Evolutionary conservation across 2,113 vertebrate genomes (phyloP).

Genomic region (Ginglymostoma cirratum): DNA sequence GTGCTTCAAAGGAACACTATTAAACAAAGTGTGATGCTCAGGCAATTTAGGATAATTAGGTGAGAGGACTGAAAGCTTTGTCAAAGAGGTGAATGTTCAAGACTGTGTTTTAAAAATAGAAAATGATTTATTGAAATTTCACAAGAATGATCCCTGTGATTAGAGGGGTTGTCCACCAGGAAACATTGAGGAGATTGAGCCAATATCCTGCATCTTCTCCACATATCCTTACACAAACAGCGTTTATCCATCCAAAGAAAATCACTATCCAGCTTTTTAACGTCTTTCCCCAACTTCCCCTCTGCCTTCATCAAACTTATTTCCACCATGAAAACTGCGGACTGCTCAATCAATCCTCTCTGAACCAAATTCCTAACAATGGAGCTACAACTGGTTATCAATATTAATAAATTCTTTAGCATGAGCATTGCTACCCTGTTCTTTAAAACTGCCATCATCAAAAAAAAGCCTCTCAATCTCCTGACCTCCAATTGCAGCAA

Average conservation of each 20-base stretch:
- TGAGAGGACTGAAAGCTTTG: no score
- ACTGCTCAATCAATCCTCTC: not conserved
- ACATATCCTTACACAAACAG: not conserved
- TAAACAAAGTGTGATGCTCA: no score
- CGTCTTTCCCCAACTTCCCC: not conserved
- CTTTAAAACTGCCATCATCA: not conserved
- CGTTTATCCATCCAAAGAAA: not conserved
- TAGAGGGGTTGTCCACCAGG: no score
- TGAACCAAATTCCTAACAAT: not conserved
- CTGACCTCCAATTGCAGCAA: not conserved
- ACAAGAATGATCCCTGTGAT: no score
- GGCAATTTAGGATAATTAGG: no score
- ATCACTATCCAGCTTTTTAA: not conserved
- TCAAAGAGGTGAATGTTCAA: no score
- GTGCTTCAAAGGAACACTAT: no score
- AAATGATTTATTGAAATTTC: no score
- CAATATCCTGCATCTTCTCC: not conserved
- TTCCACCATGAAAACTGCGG: not conserved
- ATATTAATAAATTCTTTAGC: not conserved
- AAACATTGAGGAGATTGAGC: no score
- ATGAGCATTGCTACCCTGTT: not conserved
- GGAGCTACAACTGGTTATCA: not conserved
- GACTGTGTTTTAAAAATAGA: no score
- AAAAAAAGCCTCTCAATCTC: not conserved
- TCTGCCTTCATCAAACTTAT: not conserved